These are phyloP conservation scores for Petrolisthes cinctipes DNA, from an alignment of 2,888 invertebrate genomes.

Conservation along the genomic window DNA sequence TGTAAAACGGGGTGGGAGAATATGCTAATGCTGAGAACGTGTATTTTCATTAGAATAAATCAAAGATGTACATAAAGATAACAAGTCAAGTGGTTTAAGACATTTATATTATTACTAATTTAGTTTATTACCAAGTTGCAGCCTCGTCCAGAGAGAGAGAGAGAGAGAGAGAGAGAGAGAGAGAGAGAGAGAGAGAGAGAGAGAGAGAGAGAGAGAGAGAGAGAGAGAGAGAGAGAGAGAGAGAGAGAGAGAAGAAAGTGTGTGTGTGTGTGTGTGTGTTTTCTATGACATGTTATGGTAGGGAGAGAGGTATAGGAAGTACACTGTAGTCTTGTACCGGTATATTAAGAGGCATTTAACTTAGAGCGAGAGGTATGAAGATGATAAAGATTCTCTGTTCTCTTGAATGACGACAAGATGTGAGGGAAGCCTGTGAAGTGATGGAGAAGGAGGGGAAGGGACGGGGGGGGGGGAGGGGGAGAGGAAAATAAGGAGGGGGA, in stretches of 20 bases:
- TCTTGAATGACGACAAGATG: not conserved
- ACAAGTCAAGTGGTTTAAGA: not conserved
- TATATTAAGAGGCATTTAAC: too few species aligned
- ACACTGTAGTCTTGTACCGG: too few species aligned
- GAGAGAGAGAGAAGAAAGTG: not conserved
- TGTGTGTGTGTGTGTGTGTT: too few species aligned
- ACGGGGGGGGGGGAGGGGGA: not conserved
- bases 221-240: not conserved
- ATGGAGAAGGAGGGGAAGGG: not conserved
- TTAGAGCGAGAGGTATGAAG: not conserved
- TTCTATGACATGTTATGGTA: too few species aligned
- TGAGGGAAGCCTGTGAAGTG: not conserved
- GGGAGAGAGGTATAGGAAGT: too few species aligned
- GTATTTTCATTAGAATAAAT: not conserved
- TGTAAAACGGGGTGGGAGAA: not conserved
- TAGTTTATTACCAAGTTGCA: not conserved
- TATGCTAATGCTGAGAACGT: not conserved
- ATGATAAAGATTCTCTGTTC: not conserved
- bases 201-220: not conserved
- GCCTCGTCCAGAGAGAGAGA: not conserved
- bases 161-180: not conserved
- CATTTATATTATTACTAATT: not conserved
- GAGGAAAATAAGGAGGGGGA: not conserved
- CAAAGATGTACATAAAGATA: not conserved
- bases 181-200: not conserved